Percentiles rank a stretch among this genome's conserved stretches.
These are phyloP conservation scores for Takifugu bimaculatus DNA, from an alignment of 2,113 vertebrate genomes.

Conservation along the genomic window DNA sequence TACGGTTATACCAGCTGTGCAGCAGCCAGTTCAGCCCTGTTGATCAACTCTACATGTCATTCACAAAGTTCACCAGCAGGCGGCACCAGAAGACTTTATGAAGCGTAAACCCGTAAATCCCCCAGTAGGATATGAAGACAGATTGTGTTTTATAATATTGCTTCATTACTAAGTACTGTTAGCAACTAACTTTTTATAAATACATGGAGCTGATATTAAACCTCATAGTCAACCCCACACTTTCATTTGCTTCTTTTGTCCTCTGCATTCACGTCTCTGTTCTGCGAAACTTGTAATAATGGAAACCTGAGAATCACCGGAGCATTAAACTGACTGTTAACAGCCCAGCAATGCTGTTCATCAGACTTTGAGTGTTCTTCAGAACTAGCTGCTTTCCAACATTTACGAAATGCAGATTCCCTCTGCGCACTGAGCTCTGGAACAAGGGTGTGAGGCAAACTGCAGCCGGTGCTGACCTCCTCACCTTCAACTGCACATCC, in stretches of 20 bases:
- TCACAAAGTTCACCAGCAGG: conserved; percentile 42
- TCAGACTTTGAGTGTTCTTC: conserved; percentile 11
- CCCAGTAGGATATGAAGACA: no score
- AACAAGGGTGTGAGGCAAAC: conserved; percentile 61
- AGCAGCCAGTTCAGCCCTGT: no score
- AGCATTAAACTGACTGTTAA: conserved; percentile 38
- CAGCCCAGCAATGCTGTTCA: conserved; percentile 32
- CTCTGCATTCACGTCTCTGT: neutral
- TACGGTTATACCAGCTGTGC: no score
- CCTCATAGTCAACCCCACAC: no score
- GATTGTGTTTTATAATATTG: no score
- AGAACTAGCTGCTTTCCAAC: conserved; percentile 40
- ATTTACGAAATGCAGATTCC: conserved; percentile 54
- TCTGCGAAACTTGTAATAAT: conserved; percentile 44
- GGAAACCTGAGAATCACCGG: conserved; percentile 32
- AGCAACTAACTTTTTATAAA: no score
- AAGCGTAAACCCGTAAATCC: no score
- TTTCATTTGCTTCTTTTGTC: no score
- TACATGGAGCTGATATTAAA: no score
- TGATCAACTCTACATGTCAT: conserved; percentile 4
- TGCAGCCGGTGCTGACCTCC: conserved; percentile 47
- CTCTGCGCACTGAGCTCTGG: conserved; percentile 35
- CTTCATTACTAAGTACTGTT: no score
- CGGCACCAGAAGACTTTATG: conserved; percentile 50
- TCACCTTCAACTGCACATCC: conserved; percentile 39